These are phyloP conservation scores for Oreotrochilus melanogaster DNA, from an alignment of 2,113 vertebrate genomes.

Conservation along the genomic window DNA sequence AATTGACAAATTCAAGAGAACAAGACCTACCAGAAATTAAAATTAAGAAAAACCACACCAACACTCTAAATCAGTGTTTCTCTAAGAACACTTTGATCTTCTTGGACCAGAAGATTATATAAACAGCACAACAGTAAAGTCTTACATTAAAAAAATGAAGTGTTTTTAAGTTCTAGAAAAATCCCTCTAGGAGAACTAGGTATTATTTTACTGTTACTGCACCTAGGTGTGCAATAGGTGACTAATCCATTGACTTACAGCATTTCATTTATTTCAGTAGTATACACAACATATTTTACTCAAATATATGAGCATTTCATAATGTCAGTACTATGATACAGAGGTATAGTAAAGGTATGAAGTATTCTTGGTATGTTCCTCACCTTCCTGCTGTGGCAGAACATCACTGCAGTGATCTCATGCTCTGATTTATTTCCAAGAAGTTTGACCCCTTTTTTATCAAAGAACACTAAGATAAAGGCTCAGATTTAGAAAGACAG, in stretches of 20 bases:
- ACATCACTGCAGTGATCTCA: neutral
- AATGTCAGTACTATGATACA: neutral
- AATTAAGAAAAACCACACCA: neutral
- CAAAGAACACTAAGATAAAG: conserved; percentile 35
- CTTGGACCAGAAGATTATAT: neutral
- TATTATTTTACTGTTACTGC: neutral
- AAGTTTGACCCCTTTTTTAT: conserved; percentile 13
- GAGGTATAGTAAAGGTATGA: neutral
- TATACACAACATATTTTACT: neutral
- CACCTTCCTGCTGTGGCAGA: neutral
- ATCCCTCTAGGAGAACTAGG: neutral
- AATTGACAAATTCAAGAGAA: neutral
- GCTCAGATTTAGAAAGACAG: conserved; percentile 58
- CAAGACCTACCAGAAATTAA: neutral
- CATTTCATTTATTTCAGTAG: neutral
- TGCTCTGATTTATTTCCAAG: neutral
- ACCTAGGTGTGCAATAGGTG: neutral
- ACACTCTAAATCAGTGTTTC: neutral
- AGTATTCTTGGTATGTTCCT: neutral
- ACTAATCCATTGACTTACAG: neutral
- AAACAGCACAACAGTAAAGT: neutral
- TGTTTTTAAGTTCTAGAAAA: neutral
- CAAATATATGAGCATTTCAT: neutral
- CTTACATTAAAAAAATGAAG: neutral
- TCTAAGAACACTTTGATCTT: neutral